Evolutionary conservation across 2,888 invertebrate genomes (phyloP).

Genomic region (Tiliacea aurago): DNA sequence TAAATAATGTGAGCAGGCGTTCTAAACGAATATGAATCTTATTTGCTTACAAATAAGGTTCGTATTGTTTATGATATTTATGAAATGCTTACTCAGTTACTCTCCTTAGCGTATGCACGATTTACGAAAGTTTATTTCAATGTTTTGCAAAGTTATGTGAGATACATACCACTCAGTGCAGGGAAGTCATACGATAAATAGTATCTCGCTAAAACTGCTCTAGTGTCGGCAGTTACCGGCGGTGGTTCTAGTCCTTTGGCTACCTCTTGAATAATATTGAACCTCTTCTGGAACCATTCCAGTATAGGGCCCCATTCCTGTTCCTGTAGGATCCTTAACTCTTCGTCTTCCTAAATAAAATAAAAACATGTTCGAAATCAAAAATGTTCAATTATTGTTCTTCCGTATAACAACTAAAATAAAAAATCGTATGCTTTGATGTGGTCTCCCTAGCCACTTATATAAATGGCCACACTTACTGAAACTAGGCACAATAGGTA

Average conservation of each 20-base stretch:
- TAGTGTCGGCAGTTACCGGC: constrained; percentile 91
- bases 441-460: neutral
- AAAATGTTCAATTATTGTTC: neutral
- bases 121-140: constrained; percentile 10
- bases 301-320: constrained; percentile 97
- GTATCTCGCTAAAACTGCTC: constrained; percentile 93
- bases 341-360: constrained; percentile 92
- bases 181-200: constrained; percentile 95
- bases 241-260: constrained; percentile 94
- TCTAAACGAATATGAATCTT: neutral
- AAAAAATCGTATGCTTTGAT: neutral
- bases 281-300: constrained; percentile 96
- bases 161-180: constrained; percentile 94
- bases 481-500: neutral
- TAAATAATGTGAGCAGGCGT: neutral
- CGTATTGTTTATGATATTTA: neutral
- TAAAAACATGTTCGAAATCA: neutral
- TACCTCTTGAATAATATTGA: constrained; percentile 93
- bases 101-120: no score
- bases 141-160: neutral
- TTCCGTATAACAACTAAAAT: neutral
- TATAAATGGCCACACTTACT: neutral
- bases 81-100: neutral
- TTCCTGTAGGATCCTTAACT: constrained; percentile 93
- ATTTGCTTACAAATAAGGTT: neutral